Percentiles rank a stretch among this genome's conserved stretches.
Conservation (phyloP, 2,113 vertebrate species). For the Centropus unirufus region DNA sequence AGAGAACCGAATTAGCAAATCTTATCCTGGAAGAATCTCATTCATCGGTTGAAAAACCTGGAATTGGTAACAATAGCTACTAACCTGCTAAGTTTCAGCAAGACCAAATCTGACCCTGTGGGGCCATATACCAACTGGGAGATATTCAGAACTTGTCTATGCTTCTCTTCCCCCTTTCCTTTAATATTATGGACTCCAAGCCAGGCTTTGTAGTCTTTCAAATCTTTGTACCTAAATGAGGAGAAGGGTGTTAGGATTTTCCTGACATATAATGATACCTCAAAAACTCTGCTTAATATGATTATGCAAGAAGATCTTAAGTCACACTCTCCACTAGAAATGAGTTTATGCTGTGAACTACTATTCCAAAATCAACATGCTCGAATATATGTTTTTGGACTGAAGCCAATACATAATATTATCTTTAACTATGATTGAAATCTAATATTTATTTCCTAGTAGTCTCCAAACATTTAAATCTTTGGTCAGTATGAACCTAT, state of each 20-base stretch:
- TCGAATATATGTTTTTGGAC: not conserved
- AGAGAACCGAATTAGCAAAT: not conserved
- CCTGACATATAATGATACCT: not conserved
- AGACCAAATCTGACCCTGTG: constrained; percentile 88
- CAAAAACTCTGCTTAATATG: not conserved
- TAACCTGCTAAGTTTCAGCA: constrained; percentile 90
- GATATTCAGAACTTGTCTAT: constrained; percentile 88
- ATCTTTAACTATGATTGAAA: not conserved
- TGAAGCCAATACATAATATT: constrained; percentile 9
- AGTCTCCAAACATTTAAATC: not conserved
- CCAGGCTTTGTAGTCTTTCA: constrained; percentile 93
- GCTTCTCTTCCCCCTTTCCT: constrained; percentile 80
- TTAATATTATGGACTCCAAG: constrained; percentile 89
- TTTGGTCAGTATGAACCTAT: not conserved
- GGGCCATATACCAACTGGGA: constrained; percentile 94
- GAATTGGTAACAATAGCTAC: constrained; percentile 22
- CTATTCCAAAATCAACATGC: constrained; percentile 45
- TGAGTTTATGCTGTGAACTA: not conserved
- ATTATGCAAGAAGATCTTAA: constrained; percentile 18
- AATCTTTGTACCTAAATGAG: constrained; percentile 85
- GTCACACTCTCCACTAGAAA: not conserved
- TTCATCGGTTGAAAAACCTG: not conserved
- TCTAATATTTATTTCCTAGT: not conserved
- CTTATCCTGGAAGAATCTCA: not conserved
- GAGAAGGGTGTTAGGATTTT: not conserved